Conservation (phyloP, 2,797 vertebrate genomes). For the Neopelma chrysocephalum region DNA sequence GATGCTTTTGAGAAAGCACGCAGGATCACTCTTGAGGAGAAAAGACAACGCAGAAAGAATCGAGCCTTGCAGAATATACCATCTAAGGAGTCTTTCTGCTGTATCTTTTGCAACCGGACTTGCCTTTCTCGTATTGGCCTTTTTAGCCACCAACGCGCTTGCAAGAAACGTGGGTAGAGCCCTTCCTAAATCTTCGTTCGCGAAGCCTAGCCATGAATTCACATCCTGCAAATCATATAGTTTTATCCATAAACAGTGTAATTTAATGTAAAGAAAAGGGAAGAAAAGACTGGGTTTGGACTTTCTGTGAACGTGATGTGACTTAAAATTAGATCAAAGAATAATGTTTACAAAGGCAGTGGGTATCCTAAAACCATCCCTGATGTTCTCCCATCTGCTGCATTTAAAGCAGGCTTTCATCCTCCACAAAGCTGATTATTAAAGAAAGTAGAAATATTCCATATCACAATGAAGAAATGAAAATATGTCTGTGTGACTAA, state of each 20-base stretch:
- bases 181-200: no score
- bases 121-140: no score
- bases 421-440: conserved; percentile 31
- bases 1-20: no score
- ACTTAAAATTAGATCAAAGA: conserved; percentile 23
- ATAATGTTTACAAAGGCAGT: conserved; percentile 22
- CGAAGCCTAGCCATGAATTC: no score
- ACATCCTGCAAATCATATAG: background rate
- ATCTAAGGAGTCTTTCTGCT: no score
- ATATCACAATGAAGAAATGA: conserved; percentile 13
- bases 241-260: background rate
- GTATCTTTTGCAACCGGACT: no score
- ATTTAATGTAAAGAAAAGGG: background rate
- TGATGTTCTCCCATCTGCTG: conserved; percentile 35
- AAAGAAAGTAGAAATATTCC: conserved; percentile 28
- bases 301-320: background rate
- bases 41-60: no score
- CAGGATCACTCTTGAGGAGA: no score
- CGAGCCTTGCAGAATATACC: no score
- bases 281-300: background rate
- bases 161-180: no score
- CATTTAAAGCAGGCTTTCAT: conserved; percentile 11
- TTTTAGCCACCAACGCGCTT: no score
- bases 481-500: background rate
- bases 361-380: conserved; percentile 17